Evolutionary conservation across 1,140 invertebrate species (phyloP).

Genomic region (Trichogramma pretiosum): DNA sequence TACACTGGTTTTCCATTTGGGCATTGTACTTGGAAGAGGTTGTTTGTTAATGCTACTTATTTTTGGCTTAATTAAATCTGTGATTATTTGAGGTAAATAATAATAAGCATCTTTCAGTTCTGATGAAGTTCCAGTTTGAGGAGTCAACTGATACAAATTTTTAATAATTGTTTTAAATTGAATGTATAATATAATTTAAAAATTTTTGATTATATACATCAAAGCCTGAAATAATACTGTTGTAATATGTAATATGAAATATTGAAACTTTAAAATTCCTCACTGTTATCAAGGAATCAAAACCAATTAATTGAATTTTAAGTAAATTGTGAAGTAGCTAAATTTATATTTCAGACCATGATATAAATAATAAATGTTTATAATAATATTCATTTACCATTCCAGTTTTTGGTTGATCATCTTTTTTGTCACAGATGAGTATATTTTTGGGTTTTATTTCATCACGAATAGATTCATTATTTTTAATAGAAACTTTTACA

Average conservation of each 20-base stretch:
- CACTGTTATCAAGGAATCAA: too few species aligned
- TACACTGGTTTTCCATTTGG: slow-evolving; percentile 42
- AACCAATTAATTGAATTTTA: too few species aligned
- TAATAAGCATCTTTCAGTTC: slow-evolving; percentile 14
- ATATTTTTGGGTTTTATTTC: slow-evolving; percentile 13
- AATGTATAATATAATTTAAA: neutral
- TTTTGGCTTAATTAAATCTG: slow-evolving; percentile 32
- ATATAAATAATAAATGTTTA: too few species aligned
- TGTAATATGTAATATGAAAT: neutral
- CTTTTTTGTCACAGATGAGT: slow-evolving; percentile 13
- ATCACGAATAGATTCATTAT: too few species aligned
- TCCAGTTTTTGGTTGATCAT: slow-evolving; percentile 7
- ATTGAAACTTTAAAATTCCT: too few species aligned
- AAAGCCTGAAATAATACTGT: neutral
- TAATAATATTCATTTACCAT: slow-evolving; percentile 13
- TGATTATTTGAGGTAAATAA: slow-evolving; percentile 34
- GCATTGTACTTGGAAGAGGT: slow-evolving; percentile 20
- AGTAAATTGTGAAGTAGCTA: too few species aligned
- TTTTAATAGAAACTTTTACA: too few species aligned
- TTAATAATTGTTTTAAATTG: too few species aligned
- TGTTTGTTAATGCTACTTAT: slow-evolving; percentile 28
- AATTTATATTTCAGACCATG: too few species aligned
- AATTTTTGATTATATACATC: neutral
- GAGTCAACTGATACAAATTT: neutral
- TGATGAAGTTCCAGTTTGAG: neutral